Conservation (phyloP, 2,888 invertebrate genomes). For the Acrocyrtus sp. region DNA sequence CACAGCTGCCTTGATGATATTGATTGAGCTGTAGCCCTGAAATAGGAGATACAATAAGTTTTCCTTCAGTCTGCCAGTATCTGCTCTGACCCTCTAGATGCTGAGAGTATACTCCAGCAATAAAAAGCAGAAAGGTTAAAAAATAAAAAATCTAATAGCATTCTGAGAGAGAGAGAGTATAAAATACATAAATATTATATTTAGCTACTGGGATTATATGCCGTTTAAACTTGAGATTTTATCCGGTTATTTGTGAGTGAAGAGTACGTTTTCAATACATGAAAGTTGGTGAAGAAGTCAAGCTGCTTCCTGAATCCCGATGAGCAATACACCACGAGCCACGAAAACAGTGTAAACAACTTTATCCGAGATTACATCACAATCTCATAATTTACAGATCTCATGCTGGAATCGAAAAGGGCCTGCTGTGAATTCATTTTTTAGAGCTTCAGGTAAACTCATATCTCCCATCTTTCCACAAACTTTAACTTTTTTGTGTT, state of each 20-base stretch:
- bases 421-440: neutral
- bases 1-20: slow-evolving; percentile 10
- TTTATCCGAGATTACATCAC: neutral
- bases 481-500: slow-evolving; percentile 17
- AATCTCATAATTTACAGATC: too few relatives aligned
- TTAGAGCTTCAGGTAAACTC: neutral
- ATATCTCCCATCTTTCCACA: slow-evolving; percentile 14
- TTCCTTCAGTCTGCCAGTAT: too few relatives aligned
- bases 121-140: neutral
- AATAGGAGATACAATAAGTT: slow-evolving; percentile 18
- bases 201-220: neutral
- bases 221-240: neutral
- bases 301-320: too few relatives aligned
- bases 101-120: neutral
- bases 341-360: neutral
- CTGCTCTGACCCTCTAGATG: too few relatives aligned
- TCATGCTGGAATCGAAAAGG: neutral
- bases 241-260: too few relatives aligned
- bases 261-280: too few relatives aligned
- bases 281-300: too few relatives aligned
- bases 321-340: neutral
- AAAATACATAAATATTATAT: neutral
- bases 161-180: too few relatives aligned
- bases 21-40: slow-evolving; percentile 13
- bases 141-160: too few relatives aligned